phyloP scores from a whole-genome alignment of 2,797 vertebrate species.

The Xiphophorus birchmanni region DNA sequence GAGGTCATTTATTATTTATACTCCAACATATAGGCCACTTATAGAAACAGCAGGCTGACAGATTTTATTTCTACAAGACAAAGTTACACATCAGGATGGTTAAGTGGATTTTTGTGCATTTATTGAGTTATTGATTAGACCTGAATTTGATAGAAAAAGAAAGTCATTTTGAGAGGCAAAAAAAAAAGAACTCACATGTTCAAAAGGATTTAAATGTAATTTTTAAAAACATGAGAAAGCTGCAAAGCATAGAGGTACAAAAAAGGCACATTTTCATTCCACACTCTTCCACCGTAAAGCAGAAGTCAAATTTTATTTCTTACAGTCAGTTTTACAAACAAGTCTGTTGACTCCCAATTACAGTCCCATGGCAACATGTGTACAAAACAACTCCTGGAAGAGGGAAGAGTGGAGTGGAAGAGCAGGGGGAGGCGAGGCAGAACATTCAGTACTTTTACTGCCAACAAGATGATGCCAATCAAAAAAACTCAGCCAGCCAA shows the following conservation, averaged over 20 bases:
- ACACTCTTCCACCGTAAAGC: constrained; percentile 6
- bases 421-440: constrained; percentile 21
- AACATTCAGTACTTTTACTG: neutral
- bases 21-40: constrained; percentile 29
- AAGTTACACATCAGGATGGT: constrained; percentile 16
- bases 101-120: constrained; percentile 2
- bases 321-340: constrained; percentile 23
- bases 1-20: constrained; percentile 45
- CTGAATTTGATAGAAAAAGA: constrained; percentile 46
- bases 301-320: constrained; percentile 25
- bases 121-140: constrained; percentile 22
- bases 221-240: constrained; percentile 21
- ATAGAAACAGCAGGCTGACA: constrained; percentile 15
- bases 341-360: constrained; percentile 48
- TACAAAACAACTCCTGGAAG: constrained; percentile 49
- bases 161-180: constrained; percentile 37
- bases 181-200: constrained; percentile 28
- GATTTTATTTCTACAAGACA: constrained; percentile 8
- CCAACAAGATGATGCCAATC: neutral
- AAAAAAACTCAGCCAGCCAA: constrained; percentile 5
- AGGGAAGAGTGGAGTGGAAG: constrained; percentile 28
- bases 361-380: constrained; percentile 50
- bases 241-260: neutral
- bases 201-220: constrained; percentile 16
- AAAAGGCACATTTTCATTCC: constrained; percentile 31